Evolutionary conservation across 1,140 invertebrate genomes (phyloP), one percentile per base, ranked within the genome.

Genomic region (Penaeus vannamei): DNA sequence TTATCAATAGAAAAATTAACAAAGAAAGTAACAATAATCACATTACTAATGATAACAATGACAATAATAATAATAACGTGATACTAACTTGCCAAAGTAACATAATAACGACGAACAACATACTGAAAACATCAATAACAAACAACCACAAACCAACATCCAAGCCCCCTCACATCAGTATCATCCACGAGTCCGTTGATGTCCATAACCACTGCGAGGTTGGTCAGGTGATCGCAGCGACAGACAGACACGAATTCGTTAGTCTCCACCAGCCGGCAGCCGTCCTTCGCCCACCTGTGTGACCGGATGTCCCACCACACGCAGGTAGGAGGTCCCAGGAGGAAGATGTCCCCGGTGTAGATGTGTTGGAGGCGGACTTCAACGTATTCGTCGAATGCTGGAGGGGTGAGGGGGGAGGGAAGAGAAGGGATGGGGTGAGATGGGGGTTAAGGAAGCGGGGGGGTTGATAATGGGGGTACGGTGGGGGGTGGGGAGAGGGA

Each of bases 191-290:
- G 60, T 14, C 46, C 83, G 22, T 91, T 90, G 60, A 79, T 82
- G n/a, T 90, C 90, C 76, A 91, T 81, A 12, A 91, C 84, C 0
- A 76, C 82, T 5, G 85, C 88, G 32, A 84, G 36, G 32, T 66
- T 80, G n/a, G 89, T 86, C 5, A 84, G 69, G 32, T 90, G 86
- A 46, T 84, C 82, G 76, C 91, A 91, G 22, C 86, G 46, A 66
- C 90, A 91, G 0, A 77, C 61, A 26, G 83, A 86, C 62, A 46
- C 29, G 3, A 29, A 29, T 0, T 32, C 29, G 22, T 20, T 46
- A 20, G 66, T 46, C n/a, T 66, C 29, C 14, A 69, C n/a, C 84
- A 86, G 46, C 0, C 59, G 29, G 29, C 84, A 86, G 8, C 84
- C 84, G 0, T 77, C 14, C n/a, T 20, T 14, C 19, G 61, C 32